Conservation (phyloP, 2,888 invertebrate genomes). For the Pristionchus arcanus region DNA sequence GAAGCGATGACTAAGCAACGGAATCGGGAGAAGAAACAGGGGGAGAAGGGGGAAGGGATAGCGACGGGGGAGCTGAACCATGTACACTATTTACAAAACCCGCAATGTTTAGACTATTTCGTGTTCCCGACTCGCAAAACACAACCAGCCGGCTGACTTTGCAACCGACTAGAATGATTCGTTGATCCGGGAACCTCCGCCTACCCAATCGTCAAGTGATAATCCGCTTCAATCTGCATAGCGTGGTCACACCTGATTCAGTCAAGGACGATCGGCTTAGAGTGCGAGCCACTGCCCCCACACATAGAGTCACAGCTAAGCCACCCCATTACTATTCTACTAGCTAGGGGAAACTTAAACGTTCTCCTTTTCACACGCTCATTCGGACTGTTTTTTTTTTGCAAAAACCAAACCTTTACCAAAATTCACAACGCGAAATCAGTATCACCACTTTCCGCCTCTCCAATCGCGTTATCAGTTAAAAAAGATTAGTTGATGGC, state of each 20-base stretch:
- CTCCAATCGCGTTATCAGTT: too few relatives aligned
- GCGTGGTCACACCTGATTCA: background rate
- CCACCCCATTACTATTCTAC: too few relatives aligned
- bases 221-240: background rate
- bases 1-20: conserved; percentile 10
- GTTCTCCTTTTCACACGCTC: too few relatives aligned
- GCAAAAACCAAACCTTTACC: too few relatives aligned
- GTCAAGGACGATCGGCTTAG: conserved; percentile 33
- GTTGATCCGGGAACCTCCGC: background rate
- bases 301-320: background rate
- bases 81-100: background rate
- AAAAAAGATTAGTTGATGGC: background rate
- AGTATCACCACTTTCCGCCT: too few relatives aligned
- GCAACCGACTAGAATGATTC: background rate
- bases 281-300: background rate
- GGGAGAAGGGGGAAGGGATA: background rate
- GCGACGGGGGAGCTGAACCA: background rate
- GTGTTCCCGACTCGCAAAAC: background rate
- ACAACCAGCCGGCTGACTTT: background rate
- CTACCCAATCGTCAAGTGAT: background rate
- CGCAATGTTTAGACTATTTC: background rate
- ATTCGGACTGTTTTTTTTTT: too few relatives aligned
- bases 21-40: background rate
- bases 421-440: too few relatives aligned
- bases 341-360: too few relatives aligned